Conservation (phyloP, 2,113 vertebrate species). For the Aplodontia rufa region DNA sequence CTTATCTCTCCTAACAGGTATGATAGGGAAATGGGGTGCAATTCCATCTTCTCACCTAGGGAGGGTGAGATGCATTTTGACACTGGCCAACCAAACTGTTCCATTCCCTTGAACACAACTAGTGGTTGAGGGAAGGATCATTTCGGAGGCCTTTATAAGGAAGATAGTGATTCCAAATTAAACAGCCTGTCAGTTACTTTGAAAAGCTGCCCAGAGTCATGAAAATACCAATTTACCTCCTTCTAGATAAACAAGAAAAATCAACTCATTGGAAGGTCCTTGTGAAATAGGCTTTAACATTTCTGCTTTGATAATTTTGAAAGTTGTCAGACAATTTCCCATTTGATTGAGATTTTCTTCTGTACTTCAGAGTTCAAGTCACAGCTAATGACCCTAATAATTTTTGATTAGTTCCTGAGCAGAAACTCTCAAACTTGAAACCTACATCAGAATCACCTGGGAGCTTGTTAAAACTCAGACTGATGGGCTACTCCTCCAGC, state of each 20-base stretch:
- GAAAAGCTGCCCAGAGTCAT: not conserved
- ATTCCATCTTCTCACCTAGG: not conserved
- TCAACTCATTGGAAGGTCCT: not conserved
- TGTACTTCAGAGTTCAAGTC: not conserved
- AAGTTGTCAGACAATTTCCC: not conserved
- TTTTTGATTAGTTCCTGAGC: not conserved
- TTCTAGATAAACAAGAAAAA: not conserved
- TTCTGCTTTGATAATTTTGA: not conserved
- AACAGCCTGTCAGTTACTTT: not conserved
- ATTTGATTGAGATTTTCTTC: not conserved
- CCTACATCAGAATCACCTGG: not conserved
- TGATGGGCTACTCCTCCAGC: not conserved
- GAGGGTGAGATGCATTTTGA: not conserved
- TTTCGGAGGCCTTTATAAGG: not conserved
- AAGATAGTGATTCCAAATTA: constrained; percentile 28
- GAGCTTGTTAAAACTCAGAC: not conserved
- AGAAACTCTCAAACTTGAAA: not conserved
- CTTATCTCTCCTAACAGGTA: not conserved
- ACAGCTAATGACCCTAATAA: not conserved
- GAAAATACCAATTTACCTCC: not conserved
- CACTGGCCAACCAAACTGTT: not conserved
- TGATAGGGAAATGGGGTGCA: not conserved
- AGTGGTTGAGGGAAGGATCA: not conserved
- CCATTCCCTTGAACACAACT: not conserved
- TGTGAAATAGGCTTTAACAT: not conserved